A percentile compares a stretch with the other conserved stretches of the same genome.
Evolutionary conservation across 2,888 invertebrate species (phyloP).

Genomic region (Steinernema carpocapsae): DNA sequence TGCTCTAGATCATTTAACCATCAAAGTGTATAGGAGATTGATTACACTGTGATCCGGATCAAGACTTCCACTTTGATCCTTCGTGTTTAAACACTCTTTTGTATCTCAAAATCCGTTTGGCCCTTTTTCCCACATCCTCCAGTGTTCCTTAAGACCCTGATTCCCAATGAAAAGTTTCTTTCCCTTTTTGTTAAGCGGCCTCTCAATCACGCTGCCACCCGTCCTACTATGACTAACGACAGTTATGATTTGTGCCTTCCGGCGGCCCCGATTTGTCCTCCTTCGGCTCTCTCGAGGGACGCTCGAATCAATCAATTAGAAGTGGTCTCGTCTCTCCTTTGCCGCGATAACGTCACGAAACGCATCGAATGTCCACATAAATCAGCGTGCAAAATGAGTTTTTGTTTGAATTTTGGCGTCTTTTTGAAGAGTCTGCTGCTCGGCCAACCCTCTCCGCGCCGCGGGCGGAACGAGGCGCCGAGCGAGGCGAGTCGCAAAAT

Average conservation of each 20-base stretch:
- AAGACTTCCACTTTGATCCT: too few relatives aligned
- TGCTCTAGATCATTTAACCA: too few relatives aligned
- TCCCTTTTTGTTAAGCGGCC: background rate
- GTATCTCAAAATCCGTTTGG: too few relatives aligned
- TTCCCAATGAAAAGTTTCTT: too few relatives aligned
- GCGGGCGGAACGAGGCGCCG: background rate
- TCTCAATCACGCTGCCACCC: background rate
- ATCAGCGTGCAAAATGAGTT: slow-evolving; percentile 35
- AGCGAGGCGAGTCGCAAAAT: slow-evolving; percentile 29
- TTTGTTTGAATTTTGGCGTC: slow-evolving; percentile 35
- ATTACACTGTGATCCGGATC: too few relatives aligned
- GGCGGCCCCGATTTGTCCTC: slow-evolving; percentile 3
- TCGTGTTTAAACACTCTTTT: too few relatives aligned
- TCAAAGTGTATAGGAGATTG: too few relatives aligned
- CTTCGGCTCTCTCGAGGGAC: slow-evolving; percentile 7
- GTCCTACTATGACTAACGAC: background rate
- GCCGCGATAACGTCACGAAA: slow-evolving; percentile 21
- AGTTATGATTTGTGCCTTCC: slow-evolving; percentile 12
- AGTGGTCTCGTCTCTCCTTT: slow-evolving; percentile 5
- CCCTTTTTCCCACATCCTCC: too few relatives aligned
- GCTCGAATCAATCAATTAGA: slow-evolving; percentile 30
- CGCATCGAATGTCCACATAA: slow-evolving; percentile 31
- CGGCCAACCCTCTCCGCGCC: background rate
- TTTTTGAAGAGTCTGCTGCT: slow-evolving; percentile 17
- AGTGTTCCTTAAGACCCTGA: too few relatives aligned